These are phyloP conservation scores for Sebastiscus albofasciatus DNA, from an alignment of 2,797 vertebrate species.

Conservation along the genomic window DNA sequence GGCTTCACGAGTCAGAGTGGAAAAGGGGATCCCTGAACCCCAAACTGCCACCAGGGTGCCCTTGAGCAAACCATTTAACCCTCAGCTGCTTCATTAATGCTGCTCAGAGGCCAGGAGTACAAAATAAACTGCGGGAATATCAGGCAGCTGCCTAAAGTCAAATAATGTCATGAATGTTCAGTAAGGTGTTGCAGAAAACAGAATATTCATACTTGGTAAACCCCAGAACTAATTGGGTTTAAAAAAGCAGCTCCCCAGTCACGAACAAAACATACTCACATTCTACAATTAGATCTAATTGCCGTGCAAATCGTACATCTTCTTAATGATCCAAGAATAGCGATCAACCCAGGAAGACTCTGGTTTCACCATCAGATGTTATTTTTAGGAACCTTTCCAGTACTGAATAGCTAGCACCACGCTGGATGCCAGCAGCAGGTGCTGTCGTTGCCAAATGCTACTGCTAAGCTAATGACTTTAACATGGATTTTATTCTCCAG, in stretches of 20 bases:
- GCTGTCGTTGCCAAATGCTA: constrained; percentile 32
- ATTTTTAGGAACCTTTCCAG: constrained; percentile 49
- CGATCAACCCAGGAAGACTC: constrained; percentile 7
- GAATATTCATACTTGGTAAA: constrained; percentile 10
- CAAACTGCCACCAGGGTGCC: neutral
- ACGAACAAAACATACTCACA: constrained; percentile 4
- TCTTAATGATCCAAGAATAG: constrained; percentile 43
- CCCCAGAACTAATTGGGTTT: constrained; percentile 1
- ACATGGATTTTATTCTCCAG: constrained; percentile 22
- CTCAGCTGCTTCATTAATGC: constrained; percentile 13
- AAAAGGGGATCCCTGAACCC: neutral
- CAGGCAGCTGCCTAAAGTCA: constrained; percentile 3
- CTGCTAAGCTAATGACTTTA: constrained; percentile 44
- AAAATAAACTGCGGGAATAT: neutral
- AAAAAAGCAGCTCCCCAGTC: neutral
- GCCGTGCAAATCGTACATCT: constrained; percentile 17
- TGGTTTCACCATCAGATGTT: constrained; percentile 36
- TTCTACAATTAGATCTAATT: constrained; percentile 36
- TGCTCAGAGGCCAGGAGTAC: neutral
- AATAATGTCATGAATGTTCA: constrained; percentile 17
- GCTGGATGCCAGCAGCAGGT: constrained; percentile 52
- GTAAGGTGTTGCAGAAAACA: neutral
- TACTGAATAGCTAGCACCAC: constrained; percentile 38
- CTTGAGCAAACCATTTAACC: constrained; percentile 22
- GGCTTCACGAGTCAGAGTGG: neutral